Conservation (phyloP, 2,888 invertebrate species). For the Biston stratarius region DNA sequence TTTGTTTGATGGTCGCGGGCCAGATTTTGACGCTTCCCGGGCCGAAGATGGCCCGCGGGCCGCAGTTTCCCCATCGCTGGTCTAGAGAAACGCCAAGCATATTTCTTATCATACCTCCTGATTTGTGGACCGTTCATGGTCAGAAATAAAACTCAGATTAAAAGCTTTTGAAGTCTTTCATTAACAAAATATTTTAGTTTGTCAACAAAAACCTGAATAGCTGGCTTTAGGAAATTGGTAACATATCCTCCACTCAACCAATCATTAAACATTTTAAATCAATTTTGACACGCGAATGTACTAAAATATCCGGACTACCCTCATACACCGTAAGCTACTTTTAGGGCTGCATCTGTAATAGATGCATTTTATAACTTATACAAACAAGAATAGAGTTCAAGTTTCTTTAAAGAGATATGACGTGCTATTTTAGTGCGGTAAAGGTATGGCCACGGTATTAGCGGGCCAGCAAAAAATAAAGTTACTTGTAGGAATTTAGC, state of each 20-base stretch:
- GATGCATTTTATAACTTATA: conserved; percentile 19
- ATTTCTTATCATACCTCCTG: no score
- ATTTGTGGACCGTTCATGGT: no score
- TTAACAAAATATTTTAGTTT: no score
- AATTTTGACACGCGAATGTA: conserved; percentile 33
- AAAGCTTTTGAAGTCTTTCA: no score
- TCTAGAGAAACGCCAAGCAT: no score
- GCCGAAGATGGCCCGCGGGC: no score
- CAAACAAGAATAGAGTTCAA: conserved; percentile 13
- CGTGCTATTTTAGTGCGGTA: conserved; percentile 16
- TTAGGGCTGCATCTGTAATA: conserved; percentile 5
- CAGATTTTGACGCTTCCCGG: no score
- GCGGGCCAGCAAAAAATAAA: neutral
- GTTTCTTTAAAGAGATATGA: conserved; percentile 12
- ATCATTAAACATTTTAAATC: conserved; percentile 33
- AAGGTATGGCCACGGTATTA: conserved; percentile 8
- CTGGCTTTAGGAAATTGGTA: conserved; percentile 8
- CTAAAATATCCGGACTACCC: conserved; percentile 30
- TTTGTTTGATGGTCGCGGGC: no score
- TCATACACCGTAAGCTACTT: conserved; percentile 9
- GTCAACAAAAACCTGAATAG: neutral
- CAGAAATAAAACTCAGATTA: no score
- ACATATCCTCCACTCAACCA: neutral
- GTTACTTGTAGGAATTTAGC: neutral
- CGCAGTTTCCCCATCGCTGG: no score